Evolutionary conservation across 2,797 vertebrate species (phyloP).

Genomic region (Epinephelus awoara): DNA sequence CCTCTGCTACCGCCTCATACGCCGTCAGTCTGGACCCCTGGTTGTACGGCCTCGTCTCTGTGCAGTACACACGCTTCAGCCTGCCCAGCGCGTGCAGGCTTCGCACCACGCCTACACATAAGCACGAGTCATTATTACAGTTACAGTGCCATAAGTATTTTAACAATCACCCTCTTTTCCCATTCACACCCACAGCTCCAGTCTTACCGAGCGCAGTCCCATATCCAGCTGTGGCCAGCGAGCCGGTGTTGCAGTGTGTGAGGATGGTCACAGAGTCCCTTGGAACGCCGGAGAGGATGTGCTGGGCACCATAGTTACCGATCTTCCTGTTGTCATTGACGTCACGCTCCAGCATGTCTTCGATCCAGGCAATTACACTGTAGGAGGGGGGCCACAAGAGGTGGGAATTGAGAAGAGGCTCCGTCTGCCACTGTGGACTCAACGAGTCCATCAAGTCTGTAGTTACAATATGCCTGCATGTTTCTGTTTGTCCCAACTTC

Average conservation of each 20-base stretch:
- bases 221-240: conserved; percentile 93
- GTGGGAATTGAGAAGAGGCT: conserved; percentile 40
- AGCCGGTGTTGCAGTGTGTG: conserved; percentile 96
- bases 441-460: conserved; percentile 42
- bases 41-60: conserved; percentile 94
- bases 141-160: conserved; percentile 9
- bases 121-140: conserved; percentile 54
- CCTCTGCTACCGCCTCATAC: conserved; percentile 91
- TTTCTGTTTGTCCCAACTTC: background rate
- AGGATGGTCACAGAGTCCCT: conserved; percentile 89
- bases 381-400: conserved; percentile 31
- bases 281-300: conserved; percentile 88
- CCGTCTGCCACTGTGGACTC: conserved; percentile 26
- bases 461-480: conserved; percentile 3
- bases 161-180: background rate
- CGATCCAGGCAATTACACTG: conserved; percentile 91
- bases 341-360: conserved; percentile 92
- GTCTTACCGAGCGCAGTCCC: conserved; percentile 93
- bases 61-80: conserved; percentile 91
- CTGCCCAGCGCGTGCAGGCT: conserved; percentile 88
- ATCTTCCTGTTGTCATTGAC: conserved; percentile 92
- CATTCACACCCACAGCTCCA: conserved; percentile 6
- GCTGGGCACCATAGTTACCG: conserved; percentile 91
- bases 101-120: conserved; percentile 89
- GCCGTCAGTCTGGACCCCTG: conserved; percentile 94